phyloP scores from a whole-genome alignment of 2,888 invertebrate species.

The Tenthredo notha region DNA sequence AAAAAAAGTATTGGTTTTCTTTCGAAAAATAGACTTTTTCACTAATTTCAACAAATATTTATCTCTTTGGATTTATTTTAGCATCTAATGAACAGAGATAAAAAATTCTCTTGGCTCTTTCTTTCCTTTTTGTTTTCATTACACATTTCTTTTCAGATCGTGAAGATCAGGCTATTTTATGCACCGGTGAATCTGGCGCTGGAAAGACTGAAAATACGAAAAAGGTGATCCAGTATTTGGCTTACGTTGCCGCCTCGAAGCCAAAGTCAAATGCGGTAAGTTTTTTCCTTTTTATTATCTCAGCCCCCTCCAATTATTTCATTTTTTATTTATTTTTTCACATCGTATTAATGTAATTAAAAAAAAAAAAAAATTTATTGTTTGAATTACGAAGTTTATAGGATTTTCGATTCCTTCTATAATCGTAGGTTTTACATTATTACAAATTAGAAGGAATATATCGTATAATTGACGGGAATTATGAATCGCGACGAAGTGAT shows the following conservation, averaged over 20 bases:
- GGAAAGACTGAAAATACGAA: conserved; percentile 99
- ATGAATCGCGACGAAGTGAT: background rate
- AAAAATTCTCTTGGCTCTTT: background rate
- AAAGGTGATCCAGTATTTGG: conserved; percentile 99
- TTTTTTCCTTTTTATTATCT: conserved; percentile 58
- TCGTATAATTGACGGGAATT: background rate
- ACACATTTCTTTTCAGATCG: conserved; percentile 87
- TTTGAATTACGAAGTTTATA: background rate
- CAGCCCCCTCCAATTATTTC: too few species aligned
- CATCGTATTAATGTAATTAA: too few species aligned
- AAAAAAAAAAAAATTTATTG: background rate
- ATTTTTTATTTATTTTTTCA: background rate
- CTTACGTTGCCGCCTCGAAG: conserved; percentile 99
- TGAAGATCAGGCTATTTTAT: conserved; percentile 99
- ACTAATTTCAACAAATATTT: too few species aligned
- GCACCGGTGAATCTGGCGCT: conserved; percentile 99
- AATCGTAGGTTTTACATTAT: too few species aligned
- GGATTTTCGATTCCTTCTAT: background rate
- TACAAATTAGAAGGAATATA: too few species aligned
- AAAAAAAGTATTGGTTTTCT: too few species aligned
- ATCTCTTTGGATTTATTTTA: too few species aligned
- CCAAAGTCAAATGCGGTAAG: conserved; percentile 95
- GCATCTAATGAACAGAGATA: too few species aligned
- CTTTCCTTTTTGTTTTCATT: background rate
- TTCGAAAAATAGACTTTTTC: too few species aligned